phyloP scores from a whole-genome alignment of 2,797 vertebrate species.

The Diplodus sargus region DNA sequence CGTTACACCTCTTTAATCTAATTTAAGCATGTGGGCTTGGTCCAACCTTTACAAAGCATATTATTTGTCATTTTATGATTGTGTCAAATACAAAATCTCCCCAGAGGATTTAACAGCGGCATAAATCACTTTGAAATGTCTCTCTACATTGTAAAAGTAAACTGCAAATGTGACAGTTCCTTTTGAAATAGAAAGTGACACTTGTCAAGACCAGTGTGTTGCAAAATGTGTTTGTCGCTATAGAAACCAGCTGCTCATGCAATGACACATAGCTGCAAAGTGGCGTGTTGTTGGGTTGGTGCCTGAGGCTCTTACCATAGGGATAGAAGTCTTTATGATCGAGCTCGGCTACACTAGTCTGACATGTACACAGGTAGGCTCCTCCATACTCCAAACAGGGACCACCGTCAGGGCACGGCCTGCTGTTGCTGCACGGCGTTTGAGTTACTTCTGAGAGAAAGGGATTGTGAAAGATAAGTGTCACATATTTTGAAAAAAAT shows the following conservation, averaged over 20 bases:
- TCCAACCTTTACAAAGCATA: conserved; percentile 45
- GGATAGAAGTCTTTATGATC: conserved; percentile 84
- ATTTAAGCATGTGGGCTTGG: conserved; percentile 35
- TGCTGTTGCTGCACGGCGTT: conserved; percentile 93
- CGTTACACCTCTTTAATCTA: conserved; percentile 36
- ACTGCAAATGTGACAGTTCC: conserved; percentile 27
- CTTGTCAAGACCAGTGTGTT: conserved; percentile 37
- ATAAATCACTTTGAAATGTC: conserved; percentile 48
- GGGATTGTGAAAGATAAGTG: conserved; percentile 25
- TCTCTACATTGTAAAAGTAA: conserved; percentile 27
- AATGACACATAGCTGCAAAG: conserved; percentile 44
- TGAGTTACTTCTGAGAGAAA: conserved; percentile 91
- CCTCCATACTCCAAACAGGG: conserved; percentile 96
- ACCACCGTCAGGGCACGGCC: conserved; percentile 92
- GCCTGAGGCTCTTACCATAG: conserved; percentile 85
- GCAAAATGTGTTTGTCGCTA: conserved; percentile 57
- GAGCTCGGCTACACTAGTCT: conserved; percentile 83
- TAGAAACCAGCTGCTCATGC: conserved; percentile 53
- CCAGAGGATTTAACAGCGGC: conserved; percentile 17
- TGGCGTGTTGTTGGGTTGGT: conserved; percentile 40
- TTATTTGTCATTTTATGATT: conserved; percentile 51
- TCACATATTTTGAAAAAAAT: conserved; percentile 21
- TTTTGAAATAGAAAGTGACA: conserved; percentile 41
- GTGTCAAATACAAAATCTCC: conserved; percentile 32
- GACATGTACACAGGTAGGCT: conserved; percentile 95